phyloP scores from a whole-genome alignment of 35 echinoderm and acorn worm species.

The Ptychodera flava region DNA sequence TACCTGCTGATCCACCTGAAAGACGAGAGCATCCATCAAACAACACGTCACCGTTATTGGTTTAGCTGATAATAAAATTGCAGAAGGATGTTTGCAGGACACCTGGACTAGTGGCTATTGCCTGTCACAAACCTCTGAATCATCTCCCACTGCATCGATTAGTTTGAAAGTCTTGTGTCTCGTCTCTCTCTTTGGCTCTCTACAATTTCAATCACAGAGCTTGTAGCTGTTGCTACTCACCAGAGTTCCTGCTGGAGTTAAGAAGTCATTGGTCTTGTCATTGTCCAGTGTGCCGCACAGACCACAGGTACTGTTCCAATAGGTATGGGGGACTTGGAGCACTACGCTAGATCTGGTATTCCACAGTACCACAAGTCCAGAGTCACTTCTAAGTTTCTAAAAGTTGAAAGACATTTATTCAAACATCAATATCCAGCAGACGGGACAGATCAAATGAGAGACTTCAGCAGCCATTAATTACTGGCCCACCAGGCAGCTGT shows the following conservation, averaged over 20 bases:
- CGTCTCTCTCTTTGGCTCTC: too few species aligned
- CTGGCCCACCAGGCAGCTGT: background rate
- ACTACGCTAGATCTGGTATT: background rate
- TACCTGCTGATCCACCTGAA: conserved; percentile 19
- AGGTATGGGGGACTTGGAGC: background rate
- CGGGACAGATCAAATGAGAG: background rate
- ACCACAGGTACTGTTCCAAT: conserved; percentile 36
- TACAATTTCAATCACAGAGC: too few species aligned
- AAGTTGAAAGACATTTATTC: background rate
- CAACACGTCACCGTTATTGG: too few species aligned
- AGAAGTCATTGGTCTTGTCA: conserved; percentile 51
- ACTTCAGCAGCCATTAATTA: conserved; percentile 10
- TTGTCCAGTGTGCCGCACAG: conserved; percentile 81
- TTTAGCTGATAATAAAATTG: too few species aligned
- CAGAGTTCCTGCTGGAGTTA: conserved; percentile 24
- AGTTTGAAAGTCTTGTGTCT: too few species aligned
- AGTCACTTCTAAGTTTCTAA: conserved; percentile 5
- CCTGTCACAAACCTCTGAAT: too few species aligned
- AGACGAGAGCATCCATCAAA: too few species aligned
- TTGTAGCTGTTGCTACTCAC: conserved; percentile 70
- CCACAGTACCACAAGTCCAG: conserved; percentile 19
- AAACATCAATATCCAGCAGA: background rate
- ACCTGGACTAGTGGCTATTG: too few species aligned
- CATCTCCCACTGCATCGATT: too few species aligned
- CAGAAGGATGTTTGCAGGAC: too few species aligned